Percentiles rank a stretch among this genome's conserved stretches.
These are phyloP conservation scores for Sebastes aleutianus DNA, from an alignment of 2,797 vertebrate genomes.

Conservation along the genomic window DNA sequence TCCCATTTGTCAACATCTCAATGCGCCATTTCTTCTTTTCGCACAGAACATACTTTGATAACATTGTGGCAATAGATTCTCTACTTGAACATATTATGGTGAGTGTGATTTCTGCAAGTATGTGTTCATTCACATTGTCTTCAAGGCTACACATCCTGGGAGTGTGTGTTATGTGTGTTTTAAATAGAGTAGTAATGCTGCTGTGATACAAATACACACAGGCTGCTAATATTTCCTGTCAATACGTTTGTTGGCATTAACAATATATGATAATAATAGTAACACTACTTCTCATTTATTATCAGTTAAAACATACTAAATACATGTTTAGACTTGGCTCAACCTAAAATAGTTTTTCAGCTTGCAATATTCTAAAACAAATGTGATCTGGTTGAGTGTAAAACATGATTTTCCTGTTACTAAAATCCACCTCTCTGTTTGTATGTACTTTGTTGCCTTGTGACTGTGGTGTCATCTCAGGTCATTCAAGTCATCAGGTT, in stretches of 20 bases:
- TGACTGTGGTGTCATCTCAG: conserved; percentile 50
- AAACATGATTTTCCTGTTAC: conserved; percentile 24
- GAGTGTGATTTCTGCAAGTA: conserved; percentile 78
- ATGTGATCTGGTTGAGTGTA: conserved; percentile 3
- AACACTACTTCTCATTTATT: neutral
- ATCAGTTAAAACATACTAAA: neutral
- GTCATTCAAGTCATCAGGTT: conserved; percentile 50
- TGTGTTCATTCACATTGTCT: conserved; percentile 66
- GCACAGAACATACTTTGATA: conserved; percentile 99
- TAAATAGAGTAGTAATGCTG: conserved; percentile 2
- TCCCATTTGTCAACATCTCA: conserved; percentile 74
- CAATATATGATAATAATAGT: neutral
- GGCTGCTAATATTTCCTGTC: neutral
- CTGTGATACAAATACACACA: conserved; percentile 10
- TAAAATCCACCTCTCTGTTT: conserved; percentile 37
- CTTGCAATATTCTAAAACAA: conserved; percentile 9
- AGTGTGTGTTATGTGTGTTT: conserved; percentile 55
- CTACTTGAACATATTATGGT: conserved; percentile 99
- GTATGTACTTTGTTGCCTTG: conserved; percentile 46
- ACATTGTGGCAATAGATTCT: conserved; percentile 99
- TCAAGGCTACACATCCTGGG: conserved; percentile 52
- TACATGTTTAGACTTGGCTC: conserved; percentile 1
- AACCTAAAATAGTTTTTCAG: neutral
- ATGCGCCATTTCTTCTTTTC: conserved; percentile 74
- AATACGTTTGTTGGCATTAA: neutral